Evolutionary conservation across 2,888 invertebrate genomes (phyloP), one percentile per base, ranked within the genome.

Genomic region (Sarcophaga subvicina): DNA sequence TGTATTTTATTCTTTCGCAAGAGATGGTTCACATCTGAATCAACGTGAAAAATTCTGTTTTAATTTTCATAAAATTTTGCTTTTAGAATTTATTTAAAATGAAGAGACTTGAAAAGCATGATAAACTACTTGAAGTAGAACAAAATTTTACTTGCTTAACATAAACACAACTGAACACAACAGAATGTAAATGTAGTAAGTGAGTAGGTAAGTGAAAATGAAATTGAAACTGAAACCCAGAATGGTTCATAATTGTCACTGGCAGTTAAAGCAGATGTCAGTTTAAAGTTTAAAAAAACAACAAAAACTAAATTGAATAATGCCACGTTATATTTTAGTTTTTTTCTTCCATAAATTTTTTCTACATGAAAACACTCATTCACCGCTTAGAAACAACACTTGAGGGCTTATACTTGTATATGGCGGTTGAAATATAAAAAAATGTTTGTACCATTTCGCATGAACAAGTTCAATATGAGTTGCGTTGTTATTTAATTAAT

Each of bases 221-320:
- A 37, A 37, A 37, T 37, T 37, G 37, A 37, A 37, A 37, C 37
- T 37, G 37, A 37, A 37, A 37, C 37, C 1, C 2, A 37, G 37
- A 37, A 76, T 70, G 71, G 72, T 77, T 77, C 25, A 60, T 83
- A 77, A 83, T 71, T 83, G 82, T 83, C 77, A 83, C 20, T 77
- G 59, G 47, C 77, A 83, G 64, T 77, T 77, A 27, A 12, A 60
- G 11, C 47, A 71, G 59, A 71, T 77, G 82, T 66, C n/a, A 45
- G 25, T 72, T 67, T 62, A 12, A 17, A 54, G 17, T 14, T 12
- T 17, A 12, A 54, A 54, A 54, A 54, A 5, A 54, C 4, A 14
- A 14, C 2, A 54, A 17, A 54, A 14, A 37, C 37, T 14, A 54
- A 54, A 54, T 14, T 54, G 54, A 54, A 54, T 37, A 54, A 3